Evolutionary conservation across 2,888 invertebrate species (phyloP), one percentile per base, ranked within the genome.

Genomic region (Cheiracanthium punctorium): DNA sequence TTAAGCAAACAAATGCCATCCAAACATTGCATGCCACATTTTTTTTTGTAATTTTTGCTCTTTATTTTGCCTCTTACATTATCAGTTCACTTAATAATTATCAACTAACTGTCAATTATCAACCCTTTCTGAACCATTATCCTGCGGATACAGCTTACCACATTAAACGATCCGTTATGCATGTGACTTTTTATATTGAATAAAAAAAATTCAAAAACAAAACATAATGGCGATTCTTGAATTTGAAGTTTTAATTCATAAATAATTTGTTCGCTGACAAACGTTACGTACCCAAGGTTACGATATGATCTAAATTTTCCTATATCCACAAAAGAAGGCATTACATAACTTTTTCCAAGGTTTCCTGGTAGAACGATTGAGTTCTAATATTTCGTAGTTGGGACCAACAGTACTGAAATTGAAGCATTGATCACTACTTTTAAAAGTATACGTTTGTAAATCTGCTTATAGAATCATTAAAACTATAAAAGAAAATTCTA

Each of bases 341-440:
- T n/a, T n/a, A n/a, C n/a, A n/a, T n/a, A n/a, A n/a, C n/a, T n/a
- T n/a, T 37, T 37, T 37, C 37, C 37, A 8, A 37, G 37, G 37
- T 37, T 37, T 37, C 37, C 5, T 48, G 2, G 8, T 48, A 48
- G 48, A 48, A 17, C 2, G 17, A 17, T 17, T 48, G 17, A 48
- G 17, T 48, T 48, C 7, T 58, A 17, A 24, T 24, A 58, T 12
- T 58, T 24, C 24, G 58, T 58, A 58, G 58, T 58, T 48, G 58
- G 58, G 58, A 58, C 58, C 58, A 58, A 58, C 24, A 58, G 24
- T 58, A 24, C 43, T 2, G 43, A 58, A 58, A 58, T 58, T 58
- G 24, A 58, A 20, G 12, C 7, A 24, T 48, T 5, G 48, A 48
- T 48, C 17, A 10, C 2, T 48, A 10, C 48, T 17, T 48, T 10